Conservation (phyloP, 2,113 vertebrate species). For the Regulus satrapa region DNA sequence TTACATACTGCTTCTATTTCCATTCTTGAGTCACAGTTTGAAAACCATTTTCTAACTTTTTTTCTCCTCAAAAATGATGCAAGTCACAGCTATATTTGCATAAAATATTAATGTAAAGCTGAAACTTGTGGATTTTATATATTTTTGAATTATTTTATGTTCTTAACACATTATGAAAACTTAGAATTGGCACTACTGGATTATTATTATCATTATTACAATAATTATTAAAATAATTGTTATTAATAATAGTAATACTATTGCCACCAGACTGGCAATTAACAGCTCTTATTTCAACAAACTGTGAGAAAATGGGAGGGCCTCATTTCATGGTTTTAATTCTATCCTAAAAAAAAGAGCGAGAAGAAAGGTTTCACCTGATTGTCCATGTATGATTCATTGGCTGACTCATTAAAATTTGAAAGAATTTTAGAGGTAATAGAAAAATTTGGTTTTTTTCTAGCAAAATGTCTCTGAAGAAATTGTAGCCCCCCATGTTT, state of each 20-base stretch:
- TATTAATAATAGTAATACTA: neutral
- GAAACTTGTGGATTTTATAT: fast-evolving
- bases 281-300: neutral
- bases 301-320: neutral
- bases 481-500: neutral
- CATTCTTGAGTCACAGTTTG: neutral
- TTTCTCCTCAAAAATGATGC: neutral
- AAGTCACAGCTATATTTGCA: too few relatives aligned
- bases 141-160: neutral
- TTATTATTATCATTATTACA: neutral
- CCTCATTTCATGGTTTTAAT: neutral
- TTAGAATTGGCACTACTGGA: neutral
- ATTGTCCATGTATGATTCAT: neutral
- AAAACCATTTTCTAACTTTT: neutral
- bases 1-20: neutral
- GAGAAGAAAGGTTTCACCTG: neutral
- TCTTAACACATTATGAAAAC: neutral
- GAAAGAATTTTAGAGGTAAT: neutral
- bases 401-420: neutral
- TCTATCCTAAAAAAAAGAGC: neutral
- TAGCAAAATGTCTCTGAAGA: neutral
- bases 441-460: neutral
- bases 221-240: fast-evolving
- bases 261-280: neutral
- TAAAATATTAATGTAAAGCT: neutral